phyloP scores from a whole-genome alignment of 2,888 invertebrate genomes.

The Eulithis testata region DNA sequence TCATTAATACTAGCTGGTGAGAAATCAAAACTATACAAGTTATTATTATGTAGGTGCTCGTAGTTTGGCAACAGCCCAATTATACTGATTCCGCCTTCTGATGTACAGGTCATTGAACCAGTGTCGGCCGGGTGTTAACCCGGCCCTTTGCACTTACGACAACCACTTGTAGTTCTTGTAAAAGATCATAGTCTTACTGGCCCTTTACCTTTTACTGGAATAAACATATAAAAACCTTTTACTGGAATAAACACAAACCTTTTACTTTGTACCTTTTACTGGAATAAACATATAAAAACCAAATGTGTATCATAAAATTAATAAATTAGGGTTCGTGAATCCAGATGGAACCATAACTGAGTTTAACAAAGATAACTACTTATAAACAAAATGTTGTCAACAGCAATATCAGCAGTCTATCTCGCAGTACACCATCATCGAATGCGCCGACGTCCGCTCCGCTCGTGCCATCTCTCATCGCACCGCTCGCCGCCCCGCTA shows the following conservation, averaged over 20 bases:
- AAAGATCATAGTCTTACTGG: not conserved
- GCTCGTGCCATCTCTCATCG: slow-evolving; percentile 62
- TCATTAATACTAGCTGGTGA: slow-evolving; percentile 19
- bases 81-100: slow-evolving; percentile 28
- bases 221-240: no score
- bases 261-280: no score
- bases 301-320: not conserved
- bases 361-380: not conserved
- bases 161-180: slow-evolving; percentile 8
- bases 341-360: no score
- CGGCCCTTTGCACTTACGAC: slow-evolving; percentile 10
- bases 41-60: slow-evolving; percentile 8
- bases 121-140: slow-evolving; percentile 16
- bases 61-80: slow-evolving; percentile 31
- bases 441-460: slow-evolving; percentile 61
- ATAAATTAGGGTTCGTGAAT: no score
- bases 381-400: slow-evolving; percentile 48
- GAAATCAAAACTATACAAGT: slow-evolving; percentile 25
- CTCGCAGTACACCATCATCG: slow-evolving; percentile 87
- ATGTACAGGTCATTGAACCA: slow-evolving; percentile 31
- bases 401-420: slow-evolving; percentile 94
- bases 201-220: no score
- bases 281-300: not conserved
- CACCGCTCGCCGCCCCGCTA: slow-evolving; percentile 65
- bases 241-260: no score